phyloP scores from a whole-genome alignment of 2,888 invertebrate genomes.

The Lepidochitona cinerea region DNA sequence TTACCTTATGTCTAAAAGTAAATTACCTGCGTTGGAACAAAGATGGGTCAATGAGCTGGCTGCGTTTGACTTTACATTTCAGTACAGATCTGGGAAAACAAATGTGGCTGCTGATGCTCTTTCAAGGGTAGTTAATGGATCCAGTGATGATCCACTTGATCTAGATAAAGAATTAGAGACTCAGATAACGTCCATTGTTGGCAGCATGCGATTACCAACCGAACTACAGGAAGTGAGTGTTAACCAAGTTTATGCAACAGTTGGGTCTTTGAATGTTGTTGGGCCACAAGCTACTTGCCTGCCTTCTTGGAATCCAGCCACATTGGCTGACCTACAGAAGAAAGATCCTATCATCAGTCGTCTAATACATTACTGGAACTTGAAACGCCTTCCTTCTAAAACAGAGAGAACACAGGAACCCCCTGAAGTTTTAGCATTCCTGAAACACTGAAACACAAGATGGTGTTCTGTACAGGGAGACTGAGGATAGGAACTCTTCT shows the following conservation, averaged over 20 bases:
- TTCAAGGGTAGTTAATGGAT: too few species aligned
- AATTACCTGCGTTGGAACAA: too few species aligned
- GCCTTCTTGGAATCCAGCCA: not conserved
- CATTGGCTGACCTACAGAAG: not conserved
- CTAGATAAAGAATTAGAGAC: not conserved
- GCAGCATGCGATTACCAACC: not conserved
- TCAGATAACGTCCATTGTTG: not conserved
- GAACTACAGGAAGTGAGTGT: not conserved
- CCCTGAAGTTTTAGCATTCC: too few species aligned
- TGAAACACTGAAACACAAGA: too few species aligned
- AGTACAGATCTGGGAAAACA: too few species aligned
- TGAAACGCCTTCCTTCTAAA: not conserved
- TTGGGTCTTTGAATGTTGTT: not conserved
- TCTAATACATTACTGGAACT: not conserved
- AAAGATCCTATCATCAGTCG: not conserved
- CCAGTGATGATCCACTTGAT: not conserved
- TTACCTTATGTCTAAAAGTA: too few species aligned
- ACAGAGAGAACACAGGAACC: not conserved
- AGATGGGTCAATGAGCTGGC: too few species aligned
- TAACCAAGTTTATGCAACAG: not conserved
- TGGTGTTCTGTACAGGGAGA: not conserved
- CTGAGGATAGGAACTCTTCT: not conserved
- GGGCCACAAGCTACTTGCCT: not conserved
- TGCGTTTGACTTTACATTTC: too few species aligned
- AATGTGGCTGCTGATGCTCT: too few species aligned